Conservation (phyloP, 2,888 invertebrate genomes). For the Macrophya annulata region DNA sequence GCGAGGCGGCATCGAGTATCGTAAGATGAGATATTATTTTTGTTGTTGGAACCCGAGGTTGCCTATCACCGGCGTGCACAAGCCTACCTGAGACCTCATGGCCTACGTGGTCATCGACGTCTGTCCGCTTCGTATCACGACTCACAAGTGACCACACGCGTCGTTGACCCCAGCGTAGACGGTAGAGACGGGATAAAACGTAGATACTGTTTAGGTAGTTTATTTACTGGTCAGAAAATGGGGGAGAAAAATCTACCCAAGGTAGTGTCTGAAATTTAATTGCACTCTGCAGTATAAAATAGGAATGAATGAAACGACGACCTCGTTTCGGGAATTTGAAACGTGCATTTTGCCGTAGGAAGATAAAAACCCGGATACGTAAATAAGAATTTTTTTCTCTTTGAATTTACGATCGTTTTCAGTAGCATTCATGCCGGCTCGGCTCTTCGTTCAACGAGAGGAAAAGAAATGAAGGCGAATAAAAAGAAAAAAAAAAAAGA, state of each 20-base stretch:
- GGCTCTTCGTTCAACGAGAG: slow-evolving; percentile 13
- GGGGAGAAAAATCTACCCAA: not conserved
- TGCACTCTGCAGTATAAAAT: not conserved
- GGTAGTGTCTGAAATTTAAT: slow-evolving; percentile 19
- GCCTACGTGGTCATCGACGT: slow-evolving; percentile 38
- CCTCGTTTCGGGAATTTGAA: not conserved
- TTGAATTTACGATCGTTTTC: slow-evolving; percentile 1
- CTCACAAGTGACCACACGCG: slow-evolving; percentile 40
- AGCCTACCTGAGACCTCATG: slow-evolving; percentile 48
- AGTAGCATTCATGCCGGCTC: not conserved
- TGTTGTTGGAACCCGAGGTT: slow-evolving; percentile 35
- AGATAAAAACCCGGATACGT: not conserved
- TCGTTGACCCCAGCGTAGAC: slow-evolving; percentile 7
- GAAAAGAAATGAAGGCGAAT: not conserved
- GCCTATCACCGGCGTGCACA: slow-evolving; percentile 22
- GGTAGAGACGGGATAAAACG: not conserved
- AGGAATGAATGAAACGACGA: not conserved
- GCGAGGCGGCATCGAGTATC: slow-evolving; percentile 36
- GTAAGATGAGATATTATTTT: slow-evolving; percentile 47
- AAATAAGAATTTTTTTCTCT: not conserved
- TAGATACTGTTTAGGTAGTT: not conserved
- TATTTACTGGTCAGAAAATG: slow-evolving; percentile 9
- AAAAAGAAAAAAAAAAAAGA: not conserved
- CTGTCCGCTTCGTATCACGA: slow-evolving; percentile 31
- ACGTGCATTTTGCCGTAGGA: not conserved